Percentiles rank a stretch among this genome's conserved stretches.
Conservation (phyloP, 2,113 vertebrate species). For the Tursiops truncatus region DNA sequence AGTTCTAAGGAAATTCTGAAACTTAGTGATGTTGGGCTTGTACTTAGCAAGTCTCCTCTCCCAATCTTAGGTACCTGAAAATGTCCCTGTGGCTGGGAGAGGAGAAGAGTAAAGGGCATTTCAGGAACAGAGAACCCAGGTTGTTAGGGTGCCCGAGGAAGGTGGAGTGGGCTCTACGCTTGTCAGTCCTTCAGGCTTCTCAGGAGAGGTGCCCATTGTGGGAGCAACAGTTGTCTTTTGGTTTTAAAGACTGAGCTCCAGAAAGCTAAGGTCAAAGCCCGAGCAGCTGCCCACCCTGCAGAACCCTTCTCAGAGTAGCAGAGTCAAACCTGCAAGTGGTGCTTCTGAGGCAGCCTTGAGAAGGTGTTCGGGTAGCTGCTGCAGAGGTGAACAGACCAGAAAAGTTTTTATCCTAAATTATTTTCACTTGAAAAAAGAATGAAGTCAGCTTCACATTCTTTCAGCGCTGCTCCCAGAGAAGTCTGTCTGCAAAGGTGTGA, state of each 20-base stretch:
- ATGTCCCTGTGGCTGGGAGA: not conserved
- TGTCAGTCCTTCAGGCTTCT: not conserved
- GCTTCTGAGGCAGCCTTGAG: not conserved
- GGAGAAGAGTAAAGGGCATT: not conserved
- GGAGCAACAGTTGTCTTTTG: not conserved
- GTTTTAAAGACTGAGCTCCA: not conserved
- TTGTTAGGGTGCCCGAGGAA: not conserved
- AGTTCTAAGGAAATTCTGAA: slow-evolving; percentile 37
- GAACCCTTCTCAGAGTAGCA: not conserved
- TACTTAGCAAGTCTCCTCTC: not conserved
- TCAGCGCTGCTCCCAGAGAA: slow-evolving; percentile 91
- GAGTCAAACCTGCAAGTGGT: not conserved
- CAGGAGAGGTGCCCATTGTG: not conserved
- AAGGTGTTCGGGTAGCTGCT: not conserved
- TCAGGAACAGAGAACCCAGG: not conserved
- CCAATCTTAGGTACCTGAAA: not conserved
- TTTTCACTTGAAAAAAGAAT: not conserved
- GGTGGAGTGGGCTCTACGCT: not conserved
- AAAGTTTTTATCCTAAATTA: not conserved
- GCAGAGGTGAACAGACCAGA: not conserved
- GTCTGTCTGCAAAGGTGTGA: slow-evolving; percentile 95
- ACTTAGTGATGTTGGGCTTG: not conserved
- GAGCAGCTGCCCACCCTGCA: not conserved
- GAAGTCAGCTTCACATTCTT: slow-evolving; percentile 81
- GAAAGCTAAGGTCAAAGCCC: not conserved